phyloP scores from a whole-genome alignment of 2,888 invertebrate genomes.

The Euproctis similis region DNA sequence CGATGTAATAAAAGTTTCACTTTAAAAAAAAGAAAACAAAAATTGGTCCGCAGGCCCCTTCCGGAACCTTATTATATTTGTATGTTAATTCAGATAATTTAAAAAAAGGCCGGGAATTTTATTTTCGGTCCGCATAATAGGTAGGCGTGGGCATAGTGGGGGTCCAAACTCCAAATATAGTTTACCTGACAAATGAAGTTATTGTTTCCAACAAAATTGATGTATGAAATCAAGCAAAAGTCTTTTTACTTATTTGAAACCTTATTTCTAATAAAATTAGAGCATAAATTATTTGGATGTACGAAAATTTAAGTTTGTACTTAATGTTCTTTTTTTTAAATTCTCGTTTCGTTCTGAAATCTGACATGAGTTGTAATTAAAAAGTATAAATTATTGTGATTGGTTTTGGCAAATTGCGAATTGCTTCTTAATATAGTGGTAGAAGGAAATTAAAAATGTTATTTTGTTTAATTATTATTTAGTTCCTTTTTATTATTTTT shows the following conservation, averaged over 20 bases:
- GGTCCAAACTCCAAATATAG: conserved; percentile 37
- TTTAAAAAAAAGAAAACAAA: too few relatives aligned
- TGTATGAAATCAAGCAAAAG: not conserved
- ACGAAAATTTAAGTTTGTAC: conserved; percentile 7
- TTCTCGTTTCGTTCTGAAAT: conserved; percentile 24
- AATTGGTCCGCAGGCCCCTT: conserved; percentile 13
- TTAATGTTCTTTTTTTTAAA: conserved; percentile 11
- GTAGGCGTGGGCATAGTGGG: conserved; percentile 37
- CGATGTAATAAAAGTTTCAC: too few relatives aligned
- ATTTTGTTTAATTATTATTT: conserved; percentile 14
- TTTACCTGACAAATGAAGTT: conserved; percentile 59
- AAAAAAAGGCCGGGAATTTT: conserved; percentile 22
- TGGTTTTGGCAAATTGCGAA: conserved; percentile 71
- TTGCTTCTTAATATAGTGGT: conserved; percentile 40
- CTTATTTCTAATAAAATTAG: conserved; percentile 1
- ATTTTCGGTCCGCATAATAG: conserved; percentile 30
- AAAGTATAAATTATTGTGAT: conserved; percentile 70
- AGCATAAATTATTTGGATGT: not conserved
- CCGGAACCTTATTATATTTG: conserved; percentile 26
- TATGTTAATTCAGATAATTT: conserved; percentile 43
- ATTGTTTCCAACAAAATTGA: conserved; percentile 27
- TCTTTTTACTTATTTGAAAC: not conserved
- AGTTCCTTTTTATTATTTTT: conserved; percentile 4
- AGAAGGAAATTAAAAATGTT: conserved; percentile 20
- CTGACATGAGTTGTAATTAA: conserved; percentile 57